Base-by-base conservation (phyloP, 2,888 invertebrate genomes). In the Diabrotica balteata region DNA sequence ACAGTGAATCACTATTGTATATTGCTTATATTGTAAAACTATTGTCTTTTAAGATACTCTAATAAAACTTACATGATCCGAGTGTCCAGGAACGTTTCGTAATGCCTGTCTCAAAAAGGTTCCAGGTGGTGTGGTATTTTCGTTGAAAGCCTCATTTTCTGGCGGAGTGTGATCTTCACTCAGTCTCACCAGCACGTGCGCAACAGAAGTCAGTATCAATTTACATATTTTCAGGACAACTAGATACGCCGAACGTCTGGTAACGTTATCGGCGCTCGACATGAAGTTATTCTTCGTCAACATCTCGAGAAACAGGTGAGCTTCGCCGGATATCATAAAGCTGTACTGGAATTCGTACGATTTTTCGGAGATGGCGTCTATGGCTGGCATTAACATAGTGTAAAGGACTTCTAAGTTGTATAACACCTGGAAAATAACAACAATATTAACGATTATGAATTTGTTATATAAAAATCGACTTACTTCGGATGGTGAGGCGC, bases 331-430 rank as follows among this genome's bases (percentile, higher is more conserved):
- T 72, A 86, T 87, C 75, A 92, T 87, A 80, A 91, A 91, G 80
- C 88, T 89, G 78, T 87, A 88, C 81, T 91, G 90, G 81, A 92
- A 91, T 76, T 90, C 89, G 81, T 89, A 89, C 6, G 90, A 88
- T 76, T 85, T 90, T 53, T 93, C 93, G 2, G 94, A 89, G 75
- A 91, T 87, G 2, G 93, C 91, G 77, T 94, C 94, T 65, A 81
- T 70, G 7, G 96, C 95, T 10, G 98, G 98, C 92, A 98, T 94
- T 72, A 98, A 86, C 83, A 97, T 88, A 71, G 95, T 92, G 84
- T 97, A 96, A 70, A 96, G 86, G 8, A 84, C 82, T 73, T 84
- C 84, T 67, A 84, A 77, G 67, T 83, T 82, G 84, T 97, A 96
- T 71, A 96, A 86, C 59, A 97, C 90, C 90, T 91, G 78, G 17